These are phyloP conservation scores for Engystomops pustulosus DNA, from an alignment of 2,113 vertebrate genomes.

Conservation along the genomic window DNA sequence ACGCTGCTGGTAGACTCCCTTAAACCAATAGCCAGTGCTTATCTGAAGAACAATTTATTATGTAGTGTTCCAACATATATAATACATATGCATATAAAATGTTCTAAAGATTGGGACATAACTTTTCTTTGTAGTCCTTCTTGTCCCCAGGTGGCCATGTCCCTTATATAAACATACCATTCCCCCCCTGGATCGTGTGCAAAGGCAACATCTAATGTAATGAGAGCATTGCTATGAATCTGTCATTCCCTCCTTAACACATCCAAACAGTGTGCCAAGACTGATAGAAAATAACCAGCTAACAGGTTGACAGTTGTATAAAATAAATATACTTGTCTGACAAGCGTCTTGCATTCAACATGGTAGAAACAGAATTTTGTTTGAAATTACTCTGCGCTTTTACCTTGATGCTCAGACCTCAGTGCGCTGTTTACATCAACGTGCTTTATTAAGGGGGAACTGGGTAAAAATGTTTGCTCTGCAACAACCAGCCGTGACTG, in stretches of 20 bases:
- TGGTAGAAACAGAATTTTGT: conserved; percentile 32
- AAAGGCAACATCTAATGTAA: conserved; percentile 27
- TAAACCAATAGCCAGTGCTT: too few species aligned
- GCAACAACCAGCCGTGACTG: conserved; percentile 19
- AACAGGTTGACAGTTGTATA: conserved; percentile 41
- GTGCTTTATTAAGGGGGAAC: conserved; percentile 35
- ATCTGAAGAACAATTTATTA: too few species aligned
- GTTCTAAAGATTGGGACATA: neutral
- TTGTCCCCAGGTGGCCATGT: neutral
- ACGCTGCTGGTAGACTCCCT: too few species aligned
- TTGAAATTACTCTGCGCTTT: conserved; percentile 39
- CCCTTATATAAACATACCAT: neutral
- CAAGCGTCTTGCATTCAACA: conserved; percentile 22
- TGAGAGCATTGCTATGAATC: conserved; percentile 16
- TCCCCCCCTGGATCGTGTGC: conserved; percentile 1
- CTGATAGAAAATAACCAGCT: conserved; percentile 23
- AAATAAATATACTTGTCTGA: conserved; percentile 44
- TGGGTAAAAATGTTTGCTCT: conserved; percentile 28
- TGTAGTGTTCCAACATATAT: too few species aligned
- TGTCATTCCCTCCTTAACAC: conserved; percentile 20
- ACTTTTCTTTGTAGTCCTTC: neutral
- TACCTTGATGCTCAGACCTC: conserved; percentile 42
- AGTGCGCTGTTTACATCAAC: conserved; percentile 14
- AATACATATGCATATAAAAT: too few species aligned
- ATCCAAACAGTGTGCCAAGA: conserved; percentile 40